Evolutionary conservation across 2,113 vertebrate genomes (phyloP).

Genomic region (Pseudopodoces humilis): DNA sequence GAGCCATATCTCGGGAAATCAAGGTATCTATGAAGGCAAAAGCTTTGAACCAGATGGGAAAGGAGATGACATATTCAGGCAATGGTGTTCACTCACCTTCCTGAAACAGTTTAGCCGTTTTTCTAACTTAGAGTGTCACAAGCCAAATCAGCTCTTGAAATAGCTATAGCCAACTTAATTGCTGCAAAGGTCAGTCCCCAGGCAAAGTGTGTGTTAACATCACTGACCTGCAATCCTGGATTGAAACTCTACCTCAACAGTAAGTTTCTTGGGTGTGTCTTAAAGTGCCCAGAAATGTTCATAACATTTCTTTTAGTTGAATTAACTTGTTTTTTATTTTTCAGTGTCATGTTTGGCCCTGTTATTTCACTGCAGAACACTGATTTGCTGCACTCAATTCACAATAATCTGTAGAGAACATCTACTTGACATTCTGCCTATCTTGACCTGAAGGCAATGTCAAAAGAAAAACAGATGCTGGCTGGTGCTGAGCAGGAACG

Average conservation of each 20-base stretch:
- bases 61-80: not conserved
- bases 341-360: not conserved
- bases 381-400: not conserved
- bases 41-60: not conserved
- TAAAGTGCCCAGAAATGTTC: not conserved
- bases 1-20: not conserved
- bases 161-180: not conserved
- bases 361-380: not conserved
- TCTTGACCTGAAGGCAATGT: not conserved
- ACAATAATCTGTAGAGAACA: not conserved
- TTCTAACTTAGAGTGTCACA: not conserved
- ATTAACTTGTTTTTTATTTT: not conserved
- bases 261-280: not conserved
- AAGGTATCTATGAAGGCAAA: not conserved
- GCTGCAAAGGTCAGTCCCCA: not conserved
- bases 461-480: not conserved
- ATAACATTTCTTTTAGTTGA: not conserved
- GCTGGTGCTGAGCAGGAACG: not conserved
- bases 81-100: not conserved
- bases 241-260: not conserved
- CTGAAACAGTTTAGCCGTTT: not conserved
- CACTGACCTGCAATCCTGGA: not conserved
- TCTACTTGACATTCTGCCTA: not conserved
- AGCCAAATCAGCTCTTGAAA: not conserved
- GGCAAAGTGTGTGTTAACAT: not conserved